Conservation (phyloP, 2,797 vertebrate genomes). For the Enoplosus armatus region DNA sequence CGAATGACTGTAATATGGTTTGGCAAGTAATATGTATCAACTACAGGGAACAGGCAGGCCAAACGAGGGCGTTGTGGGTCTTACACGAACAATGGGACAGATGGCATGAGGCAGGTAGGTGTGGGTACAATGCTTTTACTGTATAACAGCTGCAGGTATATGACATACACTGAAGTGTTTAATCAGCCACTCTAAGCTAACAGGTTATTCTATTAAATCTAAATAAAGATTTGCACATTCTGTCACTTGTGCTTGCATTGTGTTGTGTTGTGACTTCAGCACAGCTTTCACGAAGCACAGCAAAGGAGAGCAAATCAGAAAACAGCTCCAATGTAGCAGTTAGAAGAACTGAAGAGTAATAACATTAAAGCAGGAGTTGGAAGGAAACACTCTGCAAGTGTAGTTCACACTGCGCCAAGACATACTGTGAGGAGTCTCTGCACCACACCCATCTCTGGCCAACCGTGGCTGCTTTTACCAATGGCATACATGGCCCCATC, state of each 20-base stretch:
- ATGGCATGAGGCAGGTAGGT: slow-evolving; percentile 1
- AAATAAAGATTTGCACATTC: background rate
- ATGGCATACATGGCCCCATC: background rate
- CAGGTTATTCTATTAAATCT: background rate
- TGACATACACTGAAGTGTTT: background rate
- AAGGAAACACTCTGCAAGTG: background rate
- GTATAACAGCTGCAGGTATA: slow-evolving; percentile 7
- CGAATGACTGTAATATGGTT: no score
- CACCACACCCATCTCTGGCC: background rate
- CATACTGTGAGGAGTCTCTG: background rate
- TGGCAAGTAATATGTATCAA: background rate
- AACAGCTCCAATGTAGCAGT: background rate
- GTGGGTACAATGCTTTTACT: background rate
- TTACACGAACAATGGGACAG: slow-evolving; percentile 9
- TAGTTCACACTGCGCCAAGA: background rate
- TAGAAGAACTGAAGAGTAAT: no score
- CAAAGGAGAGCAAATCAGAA: background rate
- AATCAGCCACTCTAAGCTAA: background rate
- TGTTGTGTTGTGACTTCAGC: background rate
- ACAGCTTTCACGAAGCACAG: background rate
- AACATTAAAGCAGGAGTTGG: background rate
- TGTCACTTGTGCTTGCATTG: background rate
- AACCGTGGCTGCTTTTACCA: background rate
- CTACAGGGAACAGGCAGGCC: background rate
- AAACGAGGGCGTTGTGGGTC: background rate